A percentile compares a stretch with the other conserved stretches of the same genome.
These are phyloP conservation scores for Cerastis rubricosa DNA, from an alignment of 2,888 invertebrate species.

Conservation along the genomic window DNA sequence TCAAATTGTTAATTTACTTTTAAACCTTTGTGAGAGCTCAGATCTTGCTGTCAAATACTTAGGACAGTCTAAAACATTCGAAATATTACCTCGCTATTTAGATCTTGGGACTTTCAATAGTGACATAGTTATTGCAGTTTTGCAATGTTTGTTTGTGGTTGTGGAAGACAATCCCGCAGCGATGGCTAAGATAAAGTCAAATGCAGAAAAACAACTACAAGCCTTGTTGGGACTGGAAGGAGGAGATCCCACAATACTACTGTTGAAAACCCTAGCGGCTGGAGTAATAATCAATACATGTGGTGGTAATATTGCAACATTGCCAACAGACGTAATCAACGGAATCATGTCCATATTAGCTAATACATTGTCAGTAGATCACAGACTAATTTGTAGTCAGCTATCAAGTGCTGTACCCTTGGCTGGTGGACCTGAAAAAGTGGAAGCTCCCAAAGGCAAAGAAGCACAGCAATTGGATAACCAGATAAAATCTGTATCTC, in stretches of 20 bases:
- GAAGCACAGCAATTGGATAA: slow-evolving; percentile 84
- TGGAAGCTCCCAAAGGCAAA: slow-evolving; percentile 79
- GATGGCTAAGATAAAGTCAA: slow-evolving; percentile 88
- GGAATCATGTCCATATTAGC: slow-evolving; percentile 89
- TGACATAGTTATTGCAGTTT: slow-evolving; percentile 90
- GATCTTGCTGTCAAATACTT: slow-evolving; percentile 92
- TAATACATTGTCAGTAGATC: slow-evolving; percentile 89
- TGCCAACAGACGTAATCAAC: slow-evolving; percentile 86
- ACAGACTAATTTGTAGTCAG: slow-evolving; percentile 86
- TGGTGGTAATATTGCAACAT: slow-evolving; percentile 79
- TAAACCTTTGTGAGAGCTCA: slow-evolving; percentile 93
- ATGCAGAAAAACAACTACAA: slow-evolving; percentile 85
- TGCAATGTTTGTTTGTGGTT: slow-evolving; percentile 93
- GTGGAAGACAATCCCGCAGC: slow-evolving; percentile 93
- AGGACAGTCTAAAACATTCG: slow-evolving; percentile 92
- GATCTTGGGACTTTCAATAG: slow-evolving; percentile 90
- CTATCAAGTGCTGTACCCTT: slow-evolving; percentile 88
- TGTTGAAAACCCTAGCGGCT: slow-evolving; percentile 90
- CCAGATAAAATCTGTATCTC: slow-evolving; percentile 87
- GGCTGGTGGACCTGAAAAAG: slow-evolving; percentile 76
- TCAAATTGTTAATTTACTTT: slow-evolving; percentile 92
- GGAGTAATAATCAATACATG: slow-evolving; percentile 91
- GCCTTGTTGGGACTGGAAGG: slow-evolving; percentile 83
- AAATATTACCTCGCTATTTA: slow-evolving; percentile 91
- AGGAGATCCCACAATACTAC: slow-evolving; percentile 81